These are phyloP conservation scores for Dolichopus griseipennis DNA, from an alignment of 2,888 invertebrate genomes.

Conservation along the genomic window DNA sequence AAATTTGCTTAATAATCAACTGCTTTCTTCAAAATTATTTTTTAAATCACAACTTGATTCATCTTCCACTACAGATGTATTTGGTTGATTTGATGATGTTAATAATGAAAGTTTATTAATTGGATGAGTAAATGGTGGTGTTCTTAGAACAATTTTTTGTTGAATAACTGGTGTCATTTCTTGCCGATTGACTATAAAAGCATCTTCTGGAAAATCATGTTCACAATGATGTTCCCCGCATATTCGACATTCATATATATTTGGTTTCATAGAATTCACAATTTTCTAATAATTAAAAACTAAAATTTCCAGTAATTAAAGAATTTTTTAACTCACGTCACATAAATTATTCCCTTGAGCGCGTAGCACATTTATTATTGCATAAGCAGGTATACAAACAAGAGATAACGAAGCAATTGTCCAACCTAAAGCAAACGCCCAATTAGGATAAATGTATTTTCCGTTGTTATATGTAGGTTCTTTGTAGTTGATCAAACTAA, in stretches of 20 bases:
- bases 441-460: conserved; percentile 66
- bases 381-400: conserved; percentile 76
- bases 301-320: not conserved
- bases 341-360: conserved; percentile 61
- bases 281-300: conserved; percentile 53
- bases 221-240: conserved; percentile 74
- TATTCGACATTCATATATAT: conserved; percentile 62
- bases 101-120: not conserved
- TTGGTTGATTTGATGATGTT: conserved; percentile 8
- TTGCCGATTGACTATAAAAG: conserved; percentile 43
- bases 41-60: conserved; percentile 8
- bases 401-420: conserved; percentile 72
- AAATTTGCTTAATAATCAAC: not conserved
- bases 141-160: conserved; percentile 22
- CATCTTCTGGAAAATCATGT: conserved; percentile 49
- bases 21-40: not conserved
- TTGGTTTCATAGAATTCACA: conserved; percentile 62
- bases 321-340: conserved; percentile 50
- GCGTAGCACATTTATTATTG: conserved; percentile 59
- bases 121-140: conserved; percentile 21
- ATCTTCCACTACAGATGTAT: conserved; percentile 8
- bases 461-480: conserved; percentile 78
- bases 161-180: conserved; percentile 33
- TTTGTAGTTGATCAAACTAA: conserved; percentile 78
- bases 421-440: conserved; percentile 85